Conservation (phyloP, 2,888 invertebrate genomes). For the Oligia fasciuncula region DNA sequence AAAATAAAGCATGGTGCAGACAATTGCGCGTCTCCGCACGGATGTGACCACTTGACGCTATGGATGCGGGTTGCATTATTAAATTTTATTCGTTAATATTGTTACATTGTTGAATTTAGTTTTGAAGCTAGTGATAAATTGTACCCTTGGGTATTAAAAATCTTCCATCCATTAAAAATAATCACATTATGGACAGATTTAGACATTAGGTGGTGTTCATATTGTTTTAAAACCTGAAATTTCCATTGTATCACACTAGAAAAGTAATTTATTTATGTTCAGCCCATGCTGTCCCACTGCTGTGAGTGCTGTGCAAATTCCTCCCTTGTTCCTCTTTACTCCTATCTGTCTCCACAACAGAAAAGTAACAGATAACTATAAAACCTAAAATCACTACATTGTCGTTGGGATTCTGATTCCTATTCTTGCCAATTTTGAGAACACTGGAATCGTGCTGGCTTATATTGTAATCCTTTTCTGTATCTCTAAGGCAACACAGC, state of each 20-base stretch:
- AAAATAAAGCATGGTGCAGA: slow-evolving; percentile 76
- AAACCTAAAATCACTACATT: not conserved
- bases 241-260: not conserved
- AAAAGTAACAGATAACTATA: not conserved
- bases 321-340: not conserved
- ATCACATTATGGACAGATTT: not conserved
- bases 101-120: slow-evolving; percentile 58
- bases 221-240: no score
- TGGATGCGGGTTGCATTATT: slow-evolving; percentile 79
- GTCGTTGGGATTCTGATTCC: not conserved
- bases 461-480: not conserved
- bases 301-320: not conserved
- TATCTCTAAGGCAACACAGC: not conserved
- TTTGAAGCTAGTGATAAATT: slow-evolving; percentile 33
- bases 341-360: not conserved
- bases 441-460: not conserved
- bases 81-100: slow-evolving; percentile 69
- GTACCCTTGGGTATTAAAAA: not conserved
- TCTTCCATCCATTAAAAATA: not conserved
- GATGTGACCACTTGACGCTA: slow-evolving; percentile 80
- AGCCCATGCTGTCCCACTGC: not conserved
- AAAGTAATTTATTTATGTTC: not conserved
- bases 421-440: no score
- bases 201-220: not conserved
- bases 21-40: slow-evolving; percentile 81